Conservation (phyloP, 2,113 vertebrate species). For the Callionymus lyra region DNA sequence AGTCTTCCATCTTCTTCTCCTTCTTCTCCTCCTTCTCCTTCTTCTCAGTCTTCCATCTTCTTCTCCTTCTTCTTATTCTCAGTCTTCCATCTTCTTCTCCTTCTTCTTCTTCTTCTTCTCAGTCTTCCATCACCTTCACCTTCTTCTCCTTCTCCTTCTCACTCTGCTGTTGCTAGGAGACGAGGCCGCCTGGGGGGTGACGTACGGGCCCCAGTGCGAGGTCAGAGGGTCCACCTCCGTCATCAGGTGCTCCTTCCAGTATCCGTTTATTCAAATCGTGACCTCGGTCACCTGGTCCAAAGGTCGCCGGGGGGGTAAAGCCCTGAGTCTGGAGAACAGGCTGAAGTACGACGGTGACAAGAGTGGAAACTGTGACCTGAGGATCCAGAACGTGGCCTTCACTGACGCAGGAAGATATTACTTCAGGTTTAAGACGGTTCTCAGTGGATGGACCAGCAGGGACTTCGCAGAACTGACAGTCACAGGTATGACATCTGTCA, state of each 20-base stretch:
- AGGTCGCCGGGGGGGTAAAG: too few relatives aligned
- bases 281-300: slow-evolving; percentile 8
- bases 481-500: not conserved
- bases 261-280: not conserved
- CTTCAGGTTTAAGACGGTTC: slow-evolving; percentile 15
- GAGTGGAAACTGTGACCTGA: slow-evolving; percentile 6
- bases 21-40: too few relatives aligned
- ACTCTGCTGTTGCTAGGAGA: too few relatives aligned
- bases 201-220: slow-evolving; percentile 20
- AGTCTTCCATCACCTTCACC: too few relatives aligned
- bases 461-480: too few relatives aligned
- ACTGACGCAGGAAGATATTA: slow-evolving; percentile 17
- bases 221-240: slow-evolving; percentile 25
- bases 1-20: too few relatives aligned
- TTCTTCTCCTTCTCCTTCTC: too few relatives aligned
- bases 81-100: too few relatives aligned
- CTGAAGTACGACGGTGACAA: slow-evolving; percentile 26
- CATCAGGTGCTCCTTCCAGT: slow-evolving; percentile 38
- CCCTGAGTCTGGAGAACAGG: not conserved
- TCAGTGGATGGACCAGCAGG: not conserved
- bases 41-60: too few relatives aligned
- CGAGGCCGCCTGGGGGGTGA: slow-evolving; percentile 37
- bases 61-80: too few relatives aligned
- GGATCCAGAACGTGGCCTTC: slow-evolving; percentile 18
- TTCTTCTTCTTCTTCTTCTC: too few relatives aligned